Evolutionary conservation across 2,888 invertebrate genomes (phyloP), one percentile per base, ranked within the genome.

Genomic region (Pinctada fucata): DNA sequence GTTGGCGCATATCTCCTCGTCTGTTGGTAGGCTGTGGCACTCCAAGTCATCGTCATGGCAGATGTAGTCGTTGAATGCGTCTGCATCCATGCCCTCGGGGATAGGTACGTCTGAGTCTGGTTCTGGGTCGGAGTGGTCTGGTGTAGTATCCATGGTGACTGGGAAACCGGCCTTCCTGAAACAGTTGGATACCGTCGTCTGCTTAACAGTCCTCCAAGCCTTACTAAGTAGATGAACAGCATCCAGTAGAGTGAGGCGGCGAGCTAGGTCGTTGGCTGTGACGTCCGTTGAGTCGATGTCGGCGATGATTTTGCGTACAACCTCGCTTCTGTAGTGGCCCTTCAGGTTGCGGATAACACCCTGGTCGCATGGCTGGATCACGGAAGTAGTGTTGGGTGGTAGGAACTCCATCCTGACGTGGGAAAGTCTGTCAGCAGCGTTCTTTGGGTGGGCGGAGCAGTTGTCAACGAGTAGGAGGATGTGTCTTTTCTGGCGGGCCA

Each of bases 381-480:
- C 8, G 10, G 79, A 77, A 1, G 69, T 76, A 10, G 76, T 79
- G 49, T 81, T 81, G 3, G 71, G 67, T 3, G 77, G 79, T 47
- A 79, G 67, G n/a, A 81, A 79, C 2, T 58, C 66, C 6, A 81
- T 5, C 8, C 4, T 69, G 48, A 80, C 16, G 48, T 78, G 65
- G 66, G 45, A 52, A 3, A 78, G 64, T 8, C 51, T 16, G 13
- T 72, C 49, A 2, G 74, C 63, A 8, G 75, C 58, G 8, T 58
- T 52, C 51, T 52, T 49, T 47, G 80, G 80, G 58, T 82, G 79
- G 67, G 80, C 77, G 10, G 63, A 45, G 13, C 79, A 82, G 70
- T 76, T 81, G 70, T 79, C 79, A 2, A 83, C 82, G 0, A 79
- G 71, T 8, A 82, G 75, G 0, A 76, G 65, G 10, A 76, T 70